Evolutionary conservation across 2,888 invertebrate genomes (phyloP), one percentile per base, ranked within the genome.

Genomic region (Lepidochrysops patricia): DNA sequence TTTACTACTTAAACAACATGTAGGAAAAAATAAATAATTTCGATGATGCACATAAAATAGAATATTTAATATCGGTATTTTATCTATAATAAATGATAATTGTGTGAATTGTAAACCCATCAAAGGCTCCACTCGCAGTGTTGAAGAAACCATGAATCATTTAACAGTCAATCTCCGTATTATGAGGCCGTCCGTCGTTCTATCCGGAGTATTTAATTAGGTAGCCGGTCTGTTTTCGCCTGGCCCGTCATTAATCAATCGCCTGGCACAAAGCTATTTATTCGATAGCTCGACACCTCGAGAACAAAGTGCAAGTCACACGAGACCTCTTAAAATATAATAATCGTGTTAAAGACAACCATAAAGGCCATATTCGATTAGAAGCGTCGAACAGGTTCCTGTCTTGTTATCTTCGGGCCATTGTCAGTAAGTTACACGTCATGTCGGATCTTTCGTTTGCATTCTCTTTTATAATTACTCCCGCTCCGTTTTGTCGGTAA

Each of bases 361-460:
- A 84, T 82, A 88, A 87, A 86, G 85, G 79, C 84, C 82, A 82
- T 84, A 84, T 85, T 84, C 86, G 86, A 82, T 86, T 85, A 84
- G 76, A 78, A 62, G 71, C 80, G 82, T 84, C 82, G 82, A 87
- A 88, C 84, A 80, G 81, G 80, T 84, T 83, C 75, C 76, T 78
- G 80, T 80, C 86, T 85, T 76, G 83, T 85, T 86, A 85, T 80
- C 79, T 80, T 69, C 70, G 63, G 64, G 70, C 77, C 68, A 79
- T 85, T 85, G 84, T 83, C 73, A 74, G 72, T 81, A 78, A 77
- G 76, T 74, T 77, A 74, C 70, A 69, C 75, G 75, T 76, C 77
- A 73, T 70, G 72, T 72, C 70, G 67, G 70, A 72, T 74, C 72
- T 73, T 73, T 76, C 78, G 76, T 75, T 80, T 79, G 78, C 78